phyloP scores from a whole-genome alignment of 2,888 invertebrate genomes.

The Habrosyne pyritoides region DNA sequence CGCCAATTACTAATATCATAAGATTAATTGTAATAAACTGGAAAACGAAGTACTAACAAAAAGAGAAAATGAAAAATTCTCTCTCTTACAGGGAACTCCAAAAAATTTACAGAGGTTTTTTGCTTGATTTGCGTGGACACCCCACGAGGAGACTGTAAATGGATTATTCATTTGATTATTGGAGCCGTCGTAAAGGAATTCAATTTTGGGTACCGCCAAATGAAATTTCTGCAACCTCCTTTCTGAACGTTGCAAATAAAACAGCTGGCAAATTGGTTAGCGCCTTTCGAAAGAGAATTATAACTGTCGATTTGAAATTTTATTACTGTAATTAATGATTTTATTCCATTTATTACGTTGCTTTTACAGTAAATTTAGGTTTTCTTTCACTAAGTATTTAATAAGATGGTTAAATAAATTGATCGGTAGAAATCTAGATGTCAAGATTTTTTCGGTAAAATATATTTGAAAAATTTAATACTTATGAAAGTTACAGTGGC shows the following conservation, averaged over 20 bases:
- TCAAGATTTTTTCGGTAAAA: too few species aligned
- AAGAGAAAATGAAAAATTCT: not conserved
- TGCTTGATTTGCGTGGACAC: constrained; percentile 43
- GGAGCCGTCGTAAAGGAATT: constrained; percentile 72
- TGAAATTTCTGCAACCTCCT: constrained; percentile 67
- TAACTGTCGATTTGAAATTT: constrained; percentile 19
- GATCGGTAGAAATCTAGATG: too few species aligned
- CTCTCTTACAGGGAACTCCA: constrained; percentile 18
- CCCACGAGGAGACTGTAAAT: constrained; percentile 54
- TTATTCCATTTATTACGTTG: not conserved
- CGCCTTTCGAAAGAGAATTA: constrained; percentile 28
- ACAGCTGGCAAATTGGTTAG: constrained; percentile 47
- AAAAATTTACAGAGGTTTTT: constrained; percentile 30
- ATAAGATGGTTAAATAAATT: too few species aligned
- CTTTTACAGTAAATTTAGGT: not conserved
- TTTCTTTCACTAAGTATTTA: too few species aligned
- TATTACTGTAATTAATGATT: not conserved
- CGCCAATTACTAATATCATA: too few species aligned
- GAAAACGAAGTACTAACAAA: not conserved
- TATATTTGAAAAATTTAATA: too few species aligned
- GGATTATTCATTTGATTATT: constrained; percentile 79
- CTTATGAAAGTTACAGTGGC: too few species aligned
- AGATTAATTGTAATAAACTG: too few species aligned
- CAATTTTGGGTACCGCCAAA: constrained; percentile 69
- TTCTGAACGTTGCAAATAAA: constrained; percentile 62